Evolutionary conservation across 2,888 invertebrate genomes (phyloP), one percentile per base, ranked within the genome.

Genomic region (Sesia apiformis): DNA sequence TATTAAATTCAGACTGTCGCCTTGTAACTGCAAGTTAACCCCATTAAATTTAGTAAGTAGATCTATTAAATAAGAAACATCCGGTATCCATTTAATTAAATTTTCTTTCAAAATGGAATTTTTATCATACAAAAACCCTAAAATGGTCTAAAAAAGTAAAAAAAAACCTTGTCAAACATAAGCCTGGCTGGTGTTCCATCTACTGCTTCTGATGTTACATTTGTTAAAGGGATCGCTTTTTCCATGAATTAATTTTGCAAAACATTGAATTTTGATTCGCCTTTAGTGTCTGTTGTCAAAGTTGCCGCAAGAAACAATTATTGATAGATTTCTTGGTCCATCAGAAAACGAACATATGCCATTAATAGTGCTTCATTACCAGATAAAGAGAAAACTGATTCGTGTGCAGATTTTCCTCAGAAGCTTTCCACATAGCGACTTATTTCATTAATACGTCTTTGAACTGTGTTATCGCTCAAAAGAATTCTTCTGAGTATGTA

Each of bases 61-160:
- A 57, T 58, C 57, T 57, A 54, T 59, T 51, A 58, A 57, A 55
- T 59, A 60, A 54, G 58, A 56, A 42, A 60, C 56, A 76, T 74
- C 75, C 74, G 75, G 67, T 70, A 70, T 71, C 74, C 74, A 77
- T 74, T 80, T 73, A 69, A 75, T 78, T 69, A 60, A 66, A 64
- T 66, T 53, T 55, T 51, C 40, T 52, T 51, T 51, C 38, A 51
- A 51, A 51, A 6, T 39, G n/a, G 51, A 38, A 51, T 38, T 40
- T 51, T 39, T 51, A 51, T 4, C n/a, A 6, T 51, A 8, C 39
- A 51, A n/a, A 39, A 51, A 51, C 51, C 2, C 23, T 23, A 23
- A 23, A 23, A 23, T 23, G 23, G 23, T 49, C 7, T 3, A 49
- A 7, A 8, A 8, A 6, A 49, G 7, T 8, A 8, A 7, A 7